Evolutionary conservation across 1,140 invertebrate genomes (phyloP).

Genomic region (Drosophila asahinai): DNA sequence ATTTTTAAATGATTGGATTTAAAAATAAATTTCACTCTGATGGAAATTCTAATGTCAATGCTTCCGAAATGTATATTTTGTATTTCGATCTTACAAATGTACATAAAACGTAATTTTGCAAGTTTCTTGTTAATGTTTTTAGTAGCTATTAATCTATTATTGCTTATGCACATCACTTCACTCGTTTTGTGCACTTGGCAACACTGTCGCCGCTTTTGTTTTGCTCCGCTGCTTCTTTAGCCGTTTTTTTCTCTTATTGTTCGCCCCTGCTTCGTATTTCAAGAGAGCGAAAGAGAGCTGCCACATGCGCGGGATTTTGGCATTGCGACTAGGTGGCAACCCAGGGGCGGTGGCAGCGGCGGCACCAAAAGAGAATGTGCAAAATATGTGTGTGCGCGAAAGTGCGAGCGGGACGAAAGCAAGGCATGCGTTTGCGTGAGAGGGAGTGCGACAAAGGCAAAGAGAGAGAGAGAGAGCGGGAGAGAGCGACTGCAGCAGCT

Average conservation of each 20-base stretch:
- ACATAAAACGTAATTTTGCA: no score
- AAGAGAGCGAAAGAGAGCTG: slow-evolving; percentile 24
- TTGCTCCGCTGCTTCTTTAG: slow-evolving; percentile 68
- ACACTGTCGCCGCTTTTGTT: slow-evolving; percentile 66
- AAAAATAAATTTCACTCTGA: neutral
- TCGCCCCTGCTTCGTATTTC: neutral
- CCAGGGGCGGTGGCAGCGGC: slow-evolving; percentile 36
- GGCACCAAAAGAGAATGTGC: slow-evolving; percentile 51
- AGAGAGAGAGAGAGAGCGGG: slow-evolving; percentile 17
- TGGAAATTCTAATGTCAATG: neutral
- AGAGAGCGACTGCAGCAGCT: slow-evolving; percentile 33
- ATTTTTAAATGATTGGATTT: neutral
- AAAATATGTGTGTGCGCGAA: slow-evolving; percentile 31
- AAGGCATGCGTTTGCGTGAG: slow-evolving; percentile 26
- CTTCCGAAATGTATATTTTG: no score
- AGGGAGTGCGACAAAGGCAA: slow-evolving; percentile 1
- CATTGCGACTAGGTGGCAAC: slow-evolving; percentile 69
- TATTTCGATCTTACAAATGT: no score
- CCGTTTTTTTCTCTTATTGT: slow-evolving; percentile 21
- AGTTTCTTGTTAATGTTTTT: neutral
- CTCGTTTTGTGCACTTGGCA: slow-evolving; percentile 36
- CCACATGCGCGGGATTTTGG: slow-evolving; percentile 23
- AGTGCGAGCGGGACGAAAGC: slow-evolving; percentile 33
- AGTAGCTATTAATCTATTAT: neutral
- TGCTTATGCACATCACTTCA: neutral